These are phyloP conservation scores for Hipposideros larvatus DNA, from an alignment of 2,797 vertebrate genomes.

Conservation along the genomic window DNA sequence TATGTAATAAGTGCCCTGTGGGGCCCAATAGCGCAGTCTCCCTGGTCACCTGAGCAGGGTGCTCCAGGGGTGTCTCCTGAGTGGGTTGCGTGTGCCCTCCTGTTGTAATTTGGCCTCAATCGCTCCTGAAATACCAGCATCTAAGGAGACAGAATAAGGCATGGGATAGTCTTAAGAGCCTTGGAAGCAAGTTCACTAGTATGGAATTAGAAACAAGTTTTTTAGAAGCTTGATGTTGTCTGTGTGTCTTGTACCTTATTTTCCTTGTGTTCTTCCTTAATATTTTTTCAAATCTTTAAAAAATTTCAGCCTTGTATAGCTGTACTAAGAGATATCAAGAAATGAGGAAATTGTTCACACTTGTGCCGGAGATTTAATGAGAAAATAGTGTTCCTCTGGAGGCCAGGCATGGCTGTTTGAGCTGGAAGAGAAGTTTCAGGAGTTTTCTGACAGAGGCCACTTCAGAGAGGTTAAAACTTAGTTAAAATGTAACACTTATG, in stretches of 20 bases:
- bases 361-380: constrained; percentile 10
- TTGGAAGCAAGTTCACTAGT: constrained; percentile 20
- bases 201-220: constrained; percentile 25
- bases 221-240: background rate
- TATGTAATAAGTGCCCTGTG: no score
- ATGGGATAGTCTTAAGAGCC: background rate
- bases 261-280: constrained; percentile 5
- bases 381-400: constrained; percentile 48
- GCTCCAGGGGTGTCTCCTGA: no score
- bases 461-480: constrained; percentile 55
- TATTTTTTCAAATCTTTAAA: constrained; percentile 34
- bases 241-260: background rate
- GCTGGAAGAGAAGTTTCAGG: background rate
- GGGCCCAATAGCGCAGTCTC: no score
- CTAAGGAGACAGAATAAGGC: constrained; percentile 41
- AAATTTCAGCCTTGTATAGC: constrained; percentile 11
- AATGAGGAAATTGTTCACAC: constrained; percentile 36
- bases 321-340: constrained; percentile 9
- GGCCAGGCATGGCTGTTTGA: background rate
- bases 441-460: constrained; percentile 2
- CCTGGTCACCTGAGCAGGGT: no score
- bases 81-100: no score
- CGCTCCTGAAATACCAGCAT: background rate
- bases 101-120: no score
- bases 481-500: constrained; percentile 13